Conservation (phyloP, 2,797 vertebrate genomes). For the Dicrostonyx torquatus region DNA sequence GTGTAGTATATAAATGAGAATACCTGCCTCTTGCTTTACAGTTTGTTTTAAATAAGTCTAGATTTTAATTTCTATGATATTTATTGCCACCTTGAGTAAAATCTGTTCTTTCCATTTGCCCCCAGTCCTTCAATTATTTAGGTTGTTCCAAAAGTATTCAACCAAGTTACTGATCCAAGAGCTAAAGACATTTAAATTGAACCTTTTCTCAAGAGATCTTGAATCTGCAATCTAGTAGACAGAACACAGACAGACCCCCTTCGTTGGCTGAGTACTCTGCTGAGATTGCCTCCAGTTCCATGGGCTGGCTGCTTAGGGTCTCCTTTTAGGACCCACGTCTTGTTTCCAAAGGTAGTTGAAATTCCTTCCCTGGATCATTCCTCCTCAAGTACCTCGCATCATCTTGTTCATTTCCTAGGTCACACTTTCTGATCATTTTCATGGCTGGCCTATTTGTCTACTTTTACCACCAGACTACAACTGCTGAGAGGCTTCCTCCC, state of each 20-base stretch:
- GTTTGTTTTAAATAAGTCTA: neutral
- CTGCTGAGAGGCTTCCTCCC: neutral
- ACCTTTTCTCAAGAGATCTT: neutral
- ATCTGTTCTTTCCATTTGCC: neutral
- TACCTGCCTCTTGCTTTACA: neutral
- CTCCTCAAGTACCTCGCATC: neutral
- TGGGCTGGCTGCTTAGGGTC: neutral
- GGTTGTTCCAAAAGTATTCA: slow-evolving; percentile 37
- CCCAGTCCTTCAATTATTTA: neutral
- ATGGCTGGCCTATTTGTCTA: neutral
- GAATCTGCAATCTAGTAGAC: neutral
- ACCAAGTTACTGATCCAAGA: neutral
- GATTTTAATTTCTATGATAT: neutral
- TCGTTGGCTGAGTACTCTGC: neutral
- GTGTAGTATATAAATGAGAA: neutral
- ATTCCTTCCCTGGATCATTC: neutral
- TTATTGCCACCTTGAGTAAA: neutral
- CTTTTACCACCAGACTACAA: slow-evolving; percentile 2
- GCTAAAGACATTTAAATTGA: slow-evolving; percentile 17
- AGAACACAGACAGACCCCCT: neutral
- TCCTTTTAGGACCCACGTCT: slow-evolving; percentile 30
- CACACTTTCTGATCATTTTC: slow-evolving; percentile 27
- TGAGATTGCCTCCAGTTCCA: neutral
- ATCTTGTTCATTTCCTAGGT: slow-evolving; percentile 30
- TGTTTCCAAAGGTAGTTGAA: neutral